These are phyloP conservation scores for Willisornis vidua DNA, from an alignment of 2,113 vertebrate species.

Conservation along the genomic window DNA sequence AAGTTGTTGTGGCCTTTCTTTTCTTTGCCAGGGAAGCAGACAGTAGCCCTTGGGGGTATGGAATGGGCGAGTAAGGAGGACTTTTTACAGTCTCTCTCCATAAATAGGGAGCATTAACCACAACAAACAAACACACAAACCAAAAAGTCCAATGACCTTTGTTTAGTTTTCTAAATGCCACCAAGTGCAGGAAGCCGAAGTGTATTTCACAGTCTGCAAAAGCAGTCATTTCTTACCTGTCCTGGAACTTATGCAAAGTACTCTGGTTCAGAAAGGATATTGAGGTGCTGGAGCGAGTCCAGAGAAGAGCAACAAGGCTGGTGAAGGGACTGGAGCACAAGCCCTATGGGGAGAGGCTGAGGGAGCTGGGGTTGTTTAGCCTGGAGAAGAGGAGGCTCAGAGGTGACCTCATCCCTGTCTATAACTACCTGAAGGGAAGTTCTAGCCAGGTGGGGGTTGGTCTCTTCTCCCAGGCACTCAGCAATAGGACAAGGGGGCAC, in stretches of 20 bases:
- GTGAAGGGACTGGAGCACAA: too few species aligned
- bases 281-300: too few species aligned
- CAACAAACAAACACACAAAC: neutral
- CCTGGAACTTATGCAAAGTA: accelerated
- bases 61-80: neutral
- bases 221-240: neutral
- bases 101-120: neutral
- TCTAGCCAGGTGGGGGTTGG: too few species aligned
- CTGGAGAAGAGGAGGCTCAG: too few species aligned
- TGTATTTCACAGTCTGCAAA: neutral
- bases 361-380: too few species aligned
- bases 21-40: neutral
- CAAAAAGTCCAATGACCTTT: neutral
- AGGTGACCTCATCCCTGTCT: too few species aligned
- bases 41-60: neutral
- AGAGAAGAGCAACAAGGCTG: too few species aligned
- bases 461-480: too few species aligned
- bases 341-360: too few species aligned
- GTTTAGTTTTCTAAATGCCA: neutral
- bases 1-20: neutral
- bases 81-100: neutral
- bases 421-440: too few species aligned
- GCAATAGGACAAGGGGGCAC: too few species aligned
- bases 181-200: neutral
- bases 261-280: neutral